Base-by-base conservation (phyloP, 2,888 invertebrate genomes). In the Phlogophora meticulosa region DNA sequence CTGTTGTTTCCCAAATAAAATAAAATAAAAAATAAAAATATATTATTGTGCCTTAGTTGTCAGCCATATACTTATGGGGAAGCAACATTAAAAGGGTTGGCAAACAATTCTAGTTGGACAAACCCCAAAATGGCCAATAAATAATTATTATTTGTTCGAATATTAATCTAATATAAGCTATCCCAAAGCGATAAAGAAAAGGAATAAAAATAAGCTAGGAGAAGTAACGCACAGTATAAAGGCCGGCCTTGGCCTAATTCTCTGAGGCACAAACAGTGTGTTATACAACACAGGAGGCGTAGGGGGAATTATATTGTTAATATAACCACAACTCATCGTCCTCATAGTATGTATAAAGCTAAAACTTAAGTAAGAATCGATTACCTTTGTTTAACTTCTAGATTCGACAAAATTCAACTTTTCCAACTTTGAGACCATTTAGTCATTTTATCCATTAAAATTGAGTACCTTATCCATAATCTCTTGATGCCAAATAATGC, bases 181-280 rank as follows among this genome's bases (percentile, higher is more conserved):
- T 67, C 66, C 71, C 59, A 69, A 76, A 76, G 66, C 60, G 58
- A 77, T 81, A 79, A 85, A 85, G 70, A 73, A 83, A 74, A 32
- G 67, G 56, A 82, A 81, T 79, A 79, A 82, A 81, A 80, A 68
- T 73, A 76, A 60, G 62, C 70, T 67, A 67, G 55, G 73, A 72
- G 57, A 66, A 70, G 72, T 77, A 70, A 57, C 76, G 71, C 24
- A 71, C 72, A 51, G 59, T 46, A 58, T 70, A 52, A 51, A 45
- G 34, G 49, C 9, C 51, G 60, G 2, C 71, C 71, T 71, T 71
- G 71, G 45, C 77, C 71, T n/a, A 42, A 62, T 84, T 86, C 20
- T 56, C 48, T 22, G 57, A 66, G 79, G 55, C 76, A 82, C 80
- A 85, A 82, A 80, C 80, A 84, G 56, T 66, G 69, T 59, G 70